Evolutionary conservation across 2,797 vertebrate genomes (phyloP).

Genomic region (Erithacus rubecula): DNA sequence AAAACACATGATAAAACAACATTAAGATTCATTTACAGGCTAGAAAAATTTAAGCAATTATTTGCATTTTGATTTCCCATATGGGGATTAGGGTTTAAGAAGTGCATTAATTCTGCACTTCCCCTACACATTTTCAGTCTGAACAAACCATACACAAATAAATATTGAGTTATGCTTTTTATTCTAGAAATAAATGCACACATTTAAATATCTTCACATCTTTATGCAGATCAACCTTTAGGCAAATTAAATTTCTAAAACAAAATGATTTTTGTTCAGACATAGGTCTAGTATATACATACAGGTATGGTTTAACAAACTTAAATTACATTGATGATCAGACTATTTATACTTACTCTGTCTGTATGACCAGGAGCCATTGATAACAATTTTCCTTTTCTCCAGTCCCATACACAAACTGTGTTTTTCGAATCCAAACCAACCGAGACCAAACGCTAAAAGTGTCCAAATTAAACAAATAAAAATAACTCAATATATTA

Average conservation of each 20-base stretch:
- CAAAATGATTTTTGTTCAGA: not conserved
- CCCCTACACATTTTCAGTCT: not conserved
- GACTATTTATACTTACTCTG: slow-evolving; percentile 82
- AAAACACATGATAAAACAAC: not conserved
- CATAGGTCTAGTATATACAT: not conserved
- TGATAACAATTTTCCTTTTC: slow-evolving; percentile 91
- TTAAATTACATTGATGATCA: not conserved
- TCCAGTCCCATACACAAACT: slow-evolving; percentile 99
- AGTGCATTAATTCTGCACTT: not conserved
- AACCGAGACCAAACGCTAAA: slow-evolving; percentile 95
- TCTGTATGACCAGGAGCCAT: slow-evolving; percentile 96
- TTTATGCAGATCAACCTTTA: not conserved
- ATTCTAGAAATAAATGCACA: not conserved
- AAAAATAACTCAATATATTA: not conserved
- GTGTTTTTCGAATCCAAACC: slow-evolving; percentile 99
- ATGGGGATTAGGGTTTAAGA: not conserved
- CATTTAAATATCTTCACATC: not conserved
- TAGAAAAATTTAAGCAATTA: not conserved
- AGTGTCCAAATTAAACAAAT: slow-evolving; percentile 29
- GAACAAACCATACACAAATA: not conserved
- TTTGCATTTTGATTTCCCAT: slow-evolving; percentile 6
- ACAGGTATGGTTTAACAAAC: not conserved
- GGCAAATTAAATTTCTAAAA: not conserved
- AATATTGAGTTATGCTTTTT: not conserved
- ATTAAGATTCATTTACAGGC: not conserved